Conservation (phyloP, 2,888 invertebrate species). For the Exocentrus adspersus region DNA sequence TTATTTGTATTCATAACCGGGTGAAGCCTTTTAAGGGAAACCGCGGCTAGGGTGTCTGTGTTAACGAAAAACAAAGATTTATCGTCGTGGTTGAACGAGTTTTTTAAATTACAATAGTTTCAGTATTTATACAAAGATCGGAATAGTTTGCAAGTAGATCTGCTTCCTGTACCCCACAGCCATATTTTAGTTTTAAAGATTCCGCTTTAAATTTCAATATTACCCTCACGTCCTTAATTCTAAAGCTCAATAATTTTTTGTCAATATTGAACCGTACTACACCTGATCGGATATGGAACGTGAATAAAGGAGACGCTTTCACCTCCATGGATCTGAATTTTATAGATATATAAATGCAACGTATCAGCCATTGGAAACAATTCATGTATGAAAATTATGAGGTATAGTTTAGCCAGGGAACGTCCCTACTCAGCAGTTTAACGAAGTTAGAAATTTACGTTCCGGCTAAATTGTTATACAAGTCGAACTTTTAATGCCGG, state of each 20-base stretch:
- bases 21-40: background rate
- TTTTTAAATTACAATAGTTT: no score
- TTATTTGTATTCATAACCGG: background rate
- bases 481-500: slow-evolving; percentile 22
- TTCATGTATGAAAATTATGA: slow-evolving; percentile 21
- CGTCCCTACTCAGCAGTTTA: slow-evolving; percentile 24
- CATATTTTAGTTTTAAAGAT: no score
- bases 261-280: no score
- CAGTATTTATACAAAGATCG: no score
- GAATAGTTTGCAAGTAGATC: no score
- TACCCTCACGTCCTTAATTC: no score
- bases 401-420: slow-evolving; percentile 6
- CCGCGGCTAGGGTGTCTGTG: no score
- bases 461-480: slow-evolving; percentile 25
- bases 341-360: background rate
- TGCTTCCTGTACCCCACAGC: no score
- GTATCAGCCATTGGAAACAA: slow-evolving; percentile 10
- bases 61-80: no score
- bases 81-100: no score
- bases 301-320: background rate
- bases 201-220: no score
- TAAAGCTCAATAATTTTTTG: no score
- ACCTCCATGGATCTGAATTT: background rate
- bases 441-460: slow-evolving; percentile 26
- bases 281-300: background rate